These are phyloP conservation scores for Hucho hucho DNA, from an alignment of 2,113 vertebrate species.

Conservation along the genomic window DNA sequence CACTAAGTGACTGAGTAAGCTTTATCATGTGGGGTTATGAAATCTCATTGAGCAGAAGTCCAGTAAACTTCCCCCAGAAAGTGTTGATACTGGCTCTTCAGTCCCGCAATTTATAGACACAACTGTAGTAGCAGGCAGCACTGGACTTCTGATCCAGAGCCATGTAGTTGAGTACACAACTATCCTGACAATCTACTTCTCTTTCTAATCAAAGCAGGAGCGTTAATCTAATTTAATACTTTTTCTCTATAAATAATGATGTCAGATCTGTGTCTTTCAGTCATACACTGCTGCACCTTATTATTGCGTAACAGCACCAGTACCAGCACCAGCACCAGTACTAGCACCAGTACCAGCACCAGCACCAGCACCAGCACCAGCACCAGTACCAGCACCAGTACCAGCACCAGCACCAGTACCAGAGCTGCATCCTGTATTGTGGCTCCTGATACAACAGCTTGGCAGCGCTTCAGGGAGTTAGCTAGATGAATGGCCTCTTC, in stretches of 20 bases:
- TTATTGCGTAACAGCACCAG: background rate
- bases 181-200: conserved; percentile 1
- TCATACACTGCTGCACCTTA: background rate
- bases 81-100: no score
- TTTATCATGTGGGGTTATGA: no score
- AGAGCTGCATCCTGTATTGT: conserved; percentile 2
- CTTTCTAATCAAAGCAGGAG: conserved; percentile 12
- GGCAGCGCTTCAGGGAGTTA: conserved; percentile 11
- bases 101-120: no score
- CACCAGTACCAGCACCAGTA: background rate
- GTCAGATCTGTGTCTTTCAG: conserved; percentile 15
- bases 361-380: background rate
- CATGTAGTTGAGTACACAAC: background rate
- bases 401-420: background rate
- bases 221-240: conserved; percentile 36
- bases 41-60: no score
- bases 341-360: background rate
- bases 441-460: conserved; percentile 7
- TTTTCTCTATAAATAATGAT: conserved; percentile 31
- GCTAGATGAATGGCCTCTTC: conserved; percentile 21
- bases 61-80: no score
- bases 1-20: no score
- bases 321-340: background rate
- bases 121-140: background rate
- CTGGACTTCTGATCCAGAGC: background rate